Evolutionary conservation across 2,113 vertebrate genomes (phyloP), one percentile per base, ranked within the genome.

Genomic region (Calyptommatus sinebrachiatus): DNA sequence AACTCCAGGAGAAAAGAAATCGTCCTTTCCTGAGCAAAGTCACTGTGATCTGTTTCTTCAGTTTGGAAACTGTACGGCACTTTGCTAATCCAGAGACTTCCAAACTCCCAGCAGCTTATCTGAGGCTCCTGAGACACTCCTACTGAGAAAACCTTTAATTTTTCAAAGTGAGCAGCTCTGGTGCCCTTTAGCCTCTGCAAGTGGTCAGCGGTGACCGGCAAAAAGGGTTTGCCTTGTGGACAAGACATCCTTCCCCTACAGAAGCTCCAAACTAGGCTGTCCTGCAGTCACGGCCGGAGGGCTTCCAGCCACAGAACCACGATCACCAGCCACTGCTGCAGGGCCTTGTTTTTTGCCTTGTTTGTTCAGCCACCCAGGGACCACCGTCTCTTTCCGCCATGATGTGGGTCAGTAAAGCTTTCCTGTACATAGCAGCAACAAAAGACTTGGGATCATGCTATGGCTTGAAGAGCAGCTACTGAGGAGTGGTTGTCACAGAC

Each of bases 351-450:
- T 18, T 16, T 84, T 83, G 73, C 78, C 76, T 79, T 73, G 63
- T 83, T 83, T 79, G 79, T 87, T 79, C 81, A 8, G 77, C 76
- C 67, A 57, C 66, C 78, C 73, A 16, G 5, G 71, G 79, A n/a
- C 41, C 90, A 22, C 1, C 61, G 50, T 50, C 62, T 67, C 41
- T 71, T 79, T 76, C 81, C 86, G 86, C 89, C 83, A 79, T 78
- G 80, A 88, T 91, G 89, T 83, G 84, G 89, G 92, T 91, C 88
- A 20, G 50, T 87, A 91, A 94, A 91, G 88, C 89, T 89, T 85
- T 90, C 90, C 82, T 90, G 90, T 86, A 86, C 89, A 90, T 91
- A 93, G 93, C 90, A 92, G 91, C 85, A 84, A 83, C 67, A 88
- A 83, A 41, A 86, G 72, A 91, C 84, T 91, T 90, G 88, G 86